Evolutionary conservation across 2,797 vertebrate genomes (phyloP), one percentile per base, ranked within the genome.

Genomic region (Micropoecilia bifurca): DNA sequence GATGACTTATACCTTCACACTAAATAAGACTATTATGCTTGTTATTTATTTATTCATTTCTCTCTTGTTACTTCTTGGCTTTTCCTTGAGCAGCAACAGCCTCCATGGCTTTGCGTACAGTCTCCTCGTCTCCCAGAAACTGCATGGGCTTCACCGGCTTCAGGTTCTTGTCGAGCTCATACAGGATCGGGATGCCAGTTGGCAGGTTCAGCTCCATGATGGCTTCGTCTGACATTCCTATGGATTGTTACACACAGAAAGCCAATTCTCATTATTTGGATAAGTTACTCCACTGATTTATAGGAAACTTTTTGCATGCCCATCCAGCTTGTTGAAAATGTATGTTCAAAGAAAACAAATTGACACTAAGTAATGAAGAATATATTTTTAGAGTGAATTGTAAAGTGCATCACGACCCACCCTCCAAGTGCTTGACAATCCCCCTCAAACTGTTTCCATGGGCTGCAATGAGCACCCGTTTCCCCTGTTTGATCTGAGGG

Each of bases 201-300:
- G 97, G 97, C 88, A 99, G 94, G 91, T 98, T 99, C 87, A 99
- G 94, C 85, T 98, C 97, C 97, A 99, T 98, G 93, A 98, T 99
- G 77, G 96, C 97, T 89, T 96, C 97, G 85, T 98, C 97, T 0
- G 97, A 97, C 96, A 99, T 97, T 86, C 97, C 97, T 98, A 79
- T 2, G 45, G 89, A 88, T 43, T 46, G 76, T 10, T 82, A 78
- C 20, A 80, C 30, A 77, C 71, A 74, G 43, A 83, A 43, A 36
- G 5, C 8, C 16, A 46, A 41, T 48, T 33, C 25, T 47, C 10
- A 25, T 55, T 46, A 66, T 33, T 33, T 28, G 14, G 18, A 48
- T n/a, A 30, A 30, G 9, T 28, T 68, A 63, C 36, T 18, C 16
- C 30, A 28, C 59, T 20, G 20, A 39, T 41, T 68, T 68, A 69